A percentile compares a stretch with the other conserved stretches of the same genome.
These are phyloP conservation scores for Penaeus indicus DNA, from an alignment of 1,140 invertebrate species.

Conservation along the genomic window DNA sequence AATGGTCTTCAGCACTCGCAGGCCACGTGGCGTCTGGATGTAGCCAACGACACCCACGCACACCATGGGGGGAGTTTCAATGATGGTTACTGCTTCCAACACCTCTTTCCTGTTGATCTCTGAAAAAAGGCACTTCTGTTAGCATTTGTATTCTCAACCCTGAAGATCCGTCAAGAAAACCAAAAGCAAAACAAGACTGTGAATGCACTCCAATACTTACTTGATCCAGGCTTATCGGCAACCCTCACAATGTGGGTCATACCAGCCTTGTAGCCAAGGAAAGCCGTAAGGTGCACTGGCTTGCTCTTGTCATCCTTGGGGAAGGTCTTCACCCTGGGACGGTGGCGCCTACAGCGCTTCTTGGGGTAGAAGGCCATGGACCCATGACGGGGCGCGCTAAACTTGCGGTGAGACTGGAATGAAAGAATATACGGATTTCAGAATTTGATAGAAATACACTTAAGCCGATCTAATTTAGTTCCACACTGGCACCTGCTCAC, in stretches of 20 bases:
- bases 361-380: constrained; percentile 99
- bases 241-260: constrained; percentile 99
- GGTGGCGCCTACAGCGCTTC: constrained; percentile 93
- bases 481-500: neutral
- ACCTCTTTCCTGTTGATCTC: constrained; percentile 99
- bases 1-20: constrained; percentile 93
- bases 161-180: neutral
- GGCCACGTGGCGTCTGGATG: constrained; percentile 97
- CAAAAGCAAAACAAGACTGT: constrained; percentile 67
- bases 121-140: constrained; percentile 71
- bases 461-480: neutral
- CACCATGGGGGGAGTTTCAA: constrained; percentile 98
- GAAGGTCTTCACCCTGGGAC: constrained; percentile 99
- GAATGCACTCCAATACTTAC: constrained; percentile 79
- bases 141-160: constrained; percentile 67
- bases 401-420: constrained; percentile 98
- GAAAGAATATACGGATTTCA: constrained; percentile 33
- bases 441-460: neutral
- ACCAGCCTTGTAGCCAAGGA: constrained; percentile 98
- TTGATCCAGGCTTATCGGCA: constrained; percentile 98
- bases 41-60: constrained; percentile 98
- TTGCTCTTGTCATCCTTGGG: constrained; percentile 98
- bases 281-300: constrained; percentile 97
- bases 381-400: constrained; percentile 98
- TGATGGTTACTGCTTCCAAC: constrained; percentile 97